phyloP scores from a whole-genome alignment of 2,113 vertebrate species.

The Bufo bufo region DNA sequence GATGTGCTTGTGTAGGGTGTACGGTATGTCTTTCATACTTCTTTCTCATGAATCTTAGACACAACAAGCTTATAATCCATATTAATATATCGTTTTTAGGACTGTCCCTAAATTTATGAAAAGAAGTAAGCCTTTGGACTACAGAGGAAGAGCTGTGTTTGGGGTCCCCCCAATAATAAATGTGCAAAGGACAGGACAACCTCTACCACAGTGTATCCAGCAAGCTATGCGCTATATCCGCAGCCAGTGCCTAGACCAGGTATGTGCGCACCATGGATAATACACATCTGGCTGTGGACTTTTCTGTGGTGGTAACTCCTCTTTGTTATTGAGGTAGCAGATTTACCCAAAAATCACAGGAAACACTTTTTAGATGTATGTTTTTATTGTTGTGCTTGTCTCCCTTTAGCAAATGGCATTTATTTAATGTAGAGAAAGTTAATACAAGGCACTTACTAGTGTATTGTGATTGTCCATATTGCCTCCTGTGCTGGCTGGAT shows the following conservation, averaged over 20 bases:
- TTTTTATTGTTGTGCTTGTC: too few relatives aligned
- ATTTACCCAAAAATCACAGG: too few relatives aligned
- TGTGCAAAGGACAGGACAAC: constrained; percentile 81
- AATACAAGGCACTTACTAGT: too few relatives aligned
- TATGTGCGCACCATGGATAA: constrained; percentile 54
- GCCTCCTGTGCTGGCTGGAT: too few relatives aligned
- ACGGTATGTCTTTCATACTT: neutral
- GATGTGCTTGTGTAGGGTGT: neutral
- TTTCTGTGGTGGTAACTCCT: neutral
- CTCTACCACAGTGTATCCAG: constrained; percentile 85
- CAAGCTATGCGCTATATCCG: constrained; percentile 87
- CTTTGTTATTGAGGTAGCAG: neutral
- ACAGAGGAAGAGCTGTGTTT: constrained; percentile 80
- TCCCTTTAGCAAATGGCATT: too few relatives aligned
- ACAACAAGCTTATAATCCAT: neutral
- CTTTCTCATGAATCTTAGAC: neutral
- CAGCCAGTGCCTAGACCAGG: constrained; percentile 85
- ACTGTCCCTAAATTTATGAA: constrained; percentile 88
- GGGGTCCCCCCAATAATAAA: constrained; percentile 80
- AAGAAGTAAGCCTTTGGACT: constrained; percentile 81
- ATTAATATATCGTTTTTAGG: constrained; percentile 64
- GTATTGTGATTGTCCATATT: too few relatives aligned
- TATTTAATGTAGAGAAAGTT: too few relatives aligned
- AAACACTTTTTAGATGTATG: too few relatives aligned
- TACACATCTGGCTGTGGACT: neutral